These are phyloP conservation scores for Rhabdomys dilectus DNA, from an alignment of 2,113 vertebrate species.

Conservation along the genomic window DNA sequence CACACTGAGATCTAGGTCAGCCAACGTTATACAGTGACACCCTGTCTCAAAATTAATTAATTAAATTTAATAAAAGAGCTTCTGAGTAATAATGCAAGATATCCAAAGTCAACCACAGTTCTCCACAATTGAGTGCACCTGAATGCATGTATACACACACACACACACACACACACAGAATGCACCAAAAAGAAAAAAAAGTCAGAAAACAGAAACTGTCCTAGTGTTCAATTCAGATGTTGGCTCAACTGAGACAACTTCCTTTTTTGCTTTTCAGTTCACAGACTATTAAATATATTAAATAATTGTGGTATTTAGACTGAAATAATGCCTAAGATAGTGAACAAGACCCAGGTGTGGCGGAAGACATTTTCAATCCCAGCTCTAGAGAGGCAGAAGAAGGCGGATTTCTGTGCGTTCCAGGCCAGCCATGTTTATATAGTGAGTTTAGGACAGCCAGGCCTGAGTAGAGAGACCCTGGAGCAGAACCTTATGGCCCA, in stretches of 20 bases:
- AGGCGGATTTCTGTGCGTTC: neutral
- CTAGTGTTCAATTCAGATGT: too few relatives aligned
- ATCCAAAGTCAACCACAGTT: neutral
- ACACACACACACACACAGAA: neutral
- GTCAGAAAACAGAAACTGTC: neutral
- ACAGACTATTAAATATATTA: neutral
- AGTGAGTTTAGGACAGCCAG: neutral
- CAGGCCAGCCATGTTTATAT: neutral
- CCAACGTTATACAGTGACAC: neutral
- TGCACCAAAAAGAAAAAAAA: too few relatives aligned
- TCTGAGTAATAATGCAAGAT: neutral
- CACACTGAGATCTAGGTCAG: neutral
- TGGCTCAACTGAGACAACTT: neutral
- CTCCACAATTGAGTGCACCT: neutral
- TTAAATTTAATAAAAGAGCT: neutral
- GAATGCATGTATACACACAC: neutral
- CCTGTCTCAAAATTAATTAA: neutral
- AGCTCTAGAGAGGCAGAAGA: neutral
- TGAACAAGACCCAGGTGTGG: neutral
- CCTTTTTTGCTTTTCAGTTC: neutral
- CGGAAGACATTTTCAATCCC: neutral
- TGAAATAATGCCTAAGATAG: neutral
- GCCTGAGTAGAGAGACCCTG: neutral
- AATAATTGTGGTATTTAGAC: conserved; percentile 32
- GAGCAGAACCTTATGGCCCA: too few relatives aligned